phyloP scores from a whole-genome alignment of 1,140 invertebrate species.

The Drosophila biarmipes region DNA sequence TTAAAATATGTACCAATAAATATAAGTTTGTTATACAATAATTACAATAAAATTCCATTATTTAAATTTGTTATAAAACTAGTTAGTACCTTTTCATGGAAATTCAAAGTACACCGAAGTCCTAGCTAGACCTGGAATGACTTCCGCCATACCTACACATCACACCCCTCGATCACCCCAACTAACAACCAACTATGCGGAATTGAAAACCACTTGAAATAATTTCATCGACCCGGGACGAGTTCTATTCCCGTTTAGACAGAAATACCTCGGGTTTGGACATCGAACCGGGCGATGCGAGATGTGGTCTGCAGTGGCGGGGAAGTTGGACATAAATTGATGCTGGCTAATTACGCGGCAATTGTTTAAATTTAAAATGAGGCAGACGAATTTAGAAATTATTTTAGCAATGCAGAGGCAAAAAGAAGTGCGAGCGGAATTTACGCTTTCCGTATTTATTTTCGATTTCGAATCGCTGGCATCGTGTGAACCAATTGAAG shows the following conservation, averaged over 20 bases:
- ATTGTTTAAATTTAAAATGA: conserved; percentile 63
- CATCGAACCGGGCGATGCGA: conserved; percentile 13
- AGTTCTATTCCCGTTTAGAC: conserved; percentile 53
- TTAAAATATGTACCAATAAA: no score
- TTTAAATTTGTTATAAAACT: no score
- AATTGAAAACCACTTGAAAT: conserved; percentile 60
- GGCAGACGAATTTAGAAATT: conserved; percentile 49
- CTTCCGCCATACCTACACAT: conserved; percentile 6
- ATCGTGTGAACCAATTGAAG: conserved; percentile 67
- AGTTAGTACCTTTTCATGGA: background rate
- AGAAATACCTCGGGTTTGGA: conserved; percentile 16
- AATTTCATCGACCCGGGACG: conserved; percentile 38
- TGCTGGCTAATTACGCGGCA: conserved; percentile 61
- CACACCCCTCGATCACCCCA: conserved; percentile 10
- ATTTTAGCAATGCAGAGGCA: conserved; percentile 47
- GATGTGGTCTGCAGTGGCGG: conserved; percentile 1
- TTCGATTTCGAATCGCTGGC: conserved; percentile 25
- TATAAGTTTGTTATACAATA: no score
- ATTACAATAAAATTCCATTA: no score
- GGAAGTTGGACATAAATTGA: conserved; percentile 23
- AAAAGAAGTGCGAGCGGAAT: conserved; percentile 15
- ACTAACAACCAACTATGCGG: conserved; percentile 54
- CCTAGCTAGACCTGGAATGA: conserved; percentile 4
- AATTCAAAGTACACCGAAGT: background rate
- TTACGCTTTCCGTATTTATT: conserved; percentile 67